Conservation (phyloP, 2,888 invertebrate genomes). For the Hirtodrosophila alboralis region DNA sequence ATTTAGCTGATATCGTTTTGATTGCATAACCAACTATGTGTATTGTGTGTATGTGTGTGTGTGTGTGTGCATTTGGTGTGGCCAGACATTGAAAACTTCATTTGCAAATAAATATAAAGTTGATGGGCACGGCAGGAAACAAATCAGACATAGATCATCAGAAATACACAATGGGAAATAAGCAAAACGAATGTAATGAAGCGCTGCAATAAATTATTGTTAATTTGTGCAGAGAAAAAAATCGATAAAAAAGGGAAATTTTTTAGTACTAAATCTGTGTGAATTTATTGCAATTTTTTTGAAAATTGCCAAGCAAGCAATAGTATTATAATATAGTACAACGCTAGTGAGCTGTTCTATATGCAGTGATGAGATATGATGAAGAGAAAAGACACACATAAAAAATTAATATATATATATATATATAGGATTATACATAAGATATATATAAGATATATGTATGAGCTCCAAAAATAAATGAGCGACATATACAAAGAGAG, state of each 20-base stretch:
- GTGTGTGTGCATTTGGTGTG: constrained; percentile 38
- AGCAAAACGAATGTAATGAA: constrained; percentile 44
- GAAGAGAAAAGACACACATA: constrained; percentile 14
- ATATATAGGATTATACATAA: constrained; percentile 1
- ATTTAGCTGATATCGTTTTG: constrained; percentile 70
- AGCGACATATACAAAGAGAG: constrained; percentile 41
- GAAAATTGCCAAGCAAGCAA: too few species aligned
- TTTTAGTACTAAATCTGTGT: too few species aligned
- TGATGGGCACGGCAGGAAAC: constrained; percentile 81
- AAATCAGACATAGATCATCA: constrained; percentile 63
- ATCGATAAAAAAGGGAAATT: too few species aligned
- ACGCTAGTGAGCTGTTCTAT: constrained; percentile 9
- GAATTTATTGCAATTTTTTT: too few species aligned
- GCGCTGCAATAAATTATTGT: constrained; percentile 34
- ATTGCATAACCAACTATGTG: constrained; percentile 48
- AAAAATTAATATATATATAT: constrained; percentile 16
- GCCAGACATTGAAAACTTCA: constrained; percentile 55
- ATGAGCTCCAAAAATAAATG: constrained; percentile 75
- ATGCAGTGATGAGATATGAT: constrained; percentile 18
- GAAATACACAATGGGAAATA: constrained; percentile 38
- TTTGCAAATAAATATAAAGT: constrained; percentile 50
- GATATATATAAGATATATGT: constrained; percentile 14
- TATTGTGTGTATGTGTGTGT: background rate
- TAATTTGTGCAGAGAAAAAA: constrained; percentile 1
- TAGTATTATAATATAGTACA: background rate